Evolutionary conservation across 2,797 vertebrate species (phyloP).

Genomic region (Setipinna tenuifilis): DNA sequence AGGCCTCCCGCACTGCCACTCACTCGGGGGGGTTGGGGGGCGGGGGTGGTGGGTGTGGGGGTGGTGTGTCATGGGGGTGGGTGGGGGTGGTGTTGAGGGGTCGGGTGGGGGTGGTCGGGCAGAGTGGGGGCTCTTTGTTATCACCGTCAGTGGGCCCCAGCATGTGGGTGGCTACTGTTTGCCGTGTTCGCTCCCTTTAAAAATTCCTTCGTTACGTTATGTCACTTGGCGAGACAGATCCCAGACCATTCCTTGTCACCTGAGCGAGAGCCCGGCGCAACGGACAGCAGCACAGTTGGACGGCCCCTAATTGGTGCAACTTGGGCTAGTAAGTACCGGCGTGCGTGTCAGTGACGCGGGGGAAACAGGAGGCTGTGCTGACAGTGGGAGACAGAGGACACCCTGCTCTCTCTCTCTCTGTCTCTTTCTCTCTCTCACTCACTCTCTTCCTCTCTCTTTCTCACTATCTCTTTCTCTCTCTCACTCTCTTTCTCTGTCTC

Average conservation of each 20-base stretch:
- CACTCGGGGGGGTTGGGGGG: conserved; percentile 69
- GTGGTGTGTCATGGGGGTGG: conserved; percentile 4
- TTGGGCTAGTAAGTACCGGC: conserved; percentile 85
- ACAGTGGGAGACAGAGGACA: conserved; percentile 78
- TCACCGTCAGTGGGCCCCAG: conserved; percentile 37
- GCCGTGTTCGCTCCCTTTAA: conserved; percentile 67
- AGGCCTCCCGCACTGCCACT: conserved; percentile 80
- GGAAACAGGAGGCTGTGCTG: conserved; percentile 75
- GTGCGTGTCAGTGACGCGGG: conserved; percentile 80
- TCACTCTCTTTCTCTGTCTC: background rate
- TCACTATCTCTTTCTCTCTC: background rate
- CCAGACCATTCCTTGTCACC: conserved; percentile 73
- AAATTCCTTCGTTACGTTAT: conserved; percentile 88
- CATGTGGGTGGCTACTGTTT: conserved; percentile 61
- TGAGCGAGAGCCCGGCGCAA: conserved; percentile 76
- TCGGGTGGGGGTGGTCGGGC: conserved; percentile 57
- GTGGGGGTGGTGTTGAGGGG: background rate
- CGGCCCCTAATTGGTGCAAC: conserved; percentile 95
- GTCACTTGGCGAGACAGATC: conserved; percentile 86
- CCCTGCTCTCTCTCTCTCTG: conserved; percentile 49
- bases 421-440: background rate
- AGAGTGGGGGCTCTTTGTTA: conserved; percentile 33
- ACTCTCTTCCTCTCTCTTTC: background rate
- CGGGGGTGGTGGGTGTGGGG: conserved; percentile 53
- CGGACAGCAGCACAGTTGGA: conserved; percentile 91